Conservation (phyloP, 92 coral and sea anemone species). For the Epizoanthus illoricatus region DNA sequence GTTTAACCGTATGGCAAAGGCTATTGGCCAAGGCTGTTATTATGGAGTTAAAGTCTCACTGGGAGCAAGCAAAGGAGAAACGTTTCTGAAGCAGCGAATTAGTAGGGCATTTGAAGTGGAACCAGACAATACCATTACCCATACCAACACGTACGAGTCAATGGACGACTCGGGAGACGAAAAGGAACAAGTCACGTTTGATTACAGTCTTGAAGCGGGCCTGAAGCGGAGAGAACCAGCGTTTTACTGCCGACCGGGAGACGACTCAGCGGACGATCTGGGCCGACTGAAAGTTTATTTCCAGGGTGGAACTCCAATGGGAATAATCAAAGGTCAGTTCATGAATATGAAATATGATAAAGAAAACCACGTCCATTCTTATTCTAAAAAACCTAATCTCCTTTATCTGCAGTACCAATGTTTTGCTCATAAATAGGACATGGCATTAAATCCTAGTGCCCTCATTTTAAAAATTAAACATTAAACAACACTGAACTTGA, state of each 20-base stretch:
- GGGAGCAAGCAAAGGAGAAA: slow-evolving; percentile 38
- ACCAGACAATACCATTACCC: slow-evolving; percentile 26
- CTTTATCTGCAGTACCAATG: too few species aligned
- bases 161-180: slow-evolving; percentile 5
- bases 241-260: slow-evolving; percentile 24
- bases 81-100: slow-evolving; percentile 10
- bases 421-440: too few species aligned
- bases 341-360: not conserved
- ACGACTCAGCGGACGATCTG: slow-evolving; percentile 10
- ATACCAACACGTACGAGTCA: slow-evolving; percentile 12
- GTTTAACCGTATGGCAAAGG: slow-evolving; percentile 31
- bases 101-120: slow-evolving; percentile 29
- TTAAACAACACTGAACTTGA: too few species aligned
- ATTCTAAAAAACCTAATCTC: too few species aligned
- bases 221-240: slow-evolving; percentile 27
- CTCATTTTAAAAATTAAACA: too few species aligned
- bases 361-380: not conserved
- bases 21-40: slow-evolving; percentile 9
- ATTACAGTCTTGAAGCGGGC: slow-evolving; percentile 34
- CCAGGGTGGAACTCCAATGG: slow-evolving; percentile 41
- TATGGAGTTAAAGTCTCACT: slow-evolving; percentile 28
- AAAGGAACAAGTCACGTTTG: not conserved
- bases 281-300: slow-evolving; percentile 35
- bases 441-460: too few species aligned
- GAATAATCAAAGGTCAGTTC: slow-evolving; percentile 21